phyloP scores from a whole-genome alignment of 1,140 invertebrate genomes.

The Drosophila azteca region DNA sequence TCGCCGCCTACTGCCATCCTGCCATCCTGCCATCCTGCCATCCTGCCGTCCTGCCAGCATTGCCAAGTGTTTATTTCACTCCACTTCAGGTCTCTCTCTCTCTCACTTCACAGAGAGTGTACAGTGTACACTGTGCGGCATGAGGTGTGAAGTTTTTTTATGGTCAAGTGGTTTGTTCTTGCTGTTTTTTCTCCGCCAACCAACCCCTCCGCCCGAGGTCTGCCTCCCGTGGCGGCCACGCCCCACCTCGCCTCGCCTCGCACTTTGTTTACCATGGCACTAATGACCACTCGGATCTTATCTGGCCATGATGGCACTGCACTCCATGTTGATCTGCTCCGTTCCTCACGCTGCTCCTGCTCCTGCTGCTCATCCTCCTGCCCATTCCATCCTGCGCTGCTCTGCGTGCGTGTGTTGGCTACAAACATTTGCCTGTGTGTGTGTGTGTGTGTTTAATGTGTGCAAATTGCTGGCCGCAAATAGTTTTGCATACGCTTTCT shows the following conservation, averaged over 20 bases:
- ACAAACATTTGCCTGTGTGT: slow-evolving; percentile 26
- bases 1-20: background rate
- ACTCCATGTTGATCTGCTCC: slow-evolving; percentile 31
- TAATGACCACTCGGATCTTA: slow-evolving; percentile 79
- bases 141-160: slow-evolving; percentile 80
- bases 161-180: slow-evolving; percentile 69
- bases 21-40: slow-evolving; percentile 20
- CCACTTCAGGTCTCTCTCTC: slow-evolving; percentile 40
- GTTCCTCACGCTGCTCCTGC: background rate
- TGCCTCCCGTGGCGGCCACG: background rate
- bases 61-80: slow-evolving; percentile 78
- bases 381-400: background rate
- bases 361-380: slow-evolving; percentile 3
- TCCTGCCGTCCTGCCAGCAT: slow-evolving; percentile 26
- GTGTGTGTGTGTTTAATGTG: slow-evolving; percentile 28
- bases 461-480: slow-evolving; percentile 42
- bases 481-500: slow-evolving; percentile 49
- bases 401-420: background rate
- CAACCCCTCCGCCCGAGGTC: background rate
- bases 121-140: slow-evolving; percentile 38
- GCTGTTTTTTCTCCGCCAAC: slow-evolving; percentile 25
- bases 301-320: slow-evolving; percentile 35
- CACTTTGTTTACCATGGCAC: slow-evolving; percentile 70
- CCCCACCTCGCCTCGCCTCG: background rate
- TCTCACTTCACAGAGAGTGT: slow-evolving; percentile 16